Evolutionary conservation across 2,888 invertebrate species (phyloP), one percentile per base, ranked within the genome.

Genomic region (Caenorhabditis wallacei): DNA sequence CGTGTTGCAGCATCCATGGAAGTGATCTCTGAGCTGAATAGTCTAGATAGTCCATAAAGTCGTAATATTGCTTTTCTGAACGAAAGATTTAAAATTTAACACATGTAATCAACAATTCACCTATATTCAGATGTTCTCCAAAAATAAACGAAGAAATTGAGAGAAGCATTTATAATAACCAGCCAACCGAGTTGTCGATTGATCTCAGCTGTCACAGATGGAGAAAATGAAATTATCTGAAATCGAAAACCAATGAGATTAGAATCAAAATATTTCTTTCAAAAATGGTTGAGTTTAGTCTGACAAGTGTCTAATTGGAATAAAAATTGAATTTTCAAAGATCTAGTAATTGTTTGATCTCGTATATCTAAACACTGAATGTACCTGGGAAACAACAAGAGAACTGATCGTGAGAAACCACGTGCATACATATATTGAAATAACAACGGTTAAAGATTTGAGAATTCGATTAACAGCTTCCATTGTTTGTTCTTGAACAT

Each of bases 341-440:
- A 37, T 30, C 30, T 11, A 37, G 11, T 57, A 37, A 20, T 35
- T 18, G 11, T 37, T 57, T 20, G 37, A 20, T 37, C 57, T 37
- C 43, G 37, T 7, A 40, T 7, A 35, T 35, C n/a, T n/a, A n/a
- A 43, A 61, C 8, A 11, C 35, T 13, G 11, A 11, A 20, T 71
- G 11, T 66, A 87, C 87, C 82, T 86, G 86, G n/a, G 84, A 81
- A 13, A 84, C 69, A 20, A 87, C 64, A 1, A 87, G 80, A 8
- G 82, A 75, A n/a, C 68, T 56, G 13, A 87, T 82, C 46, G 87
- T 87, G 54, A 87, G 71, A 68, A 86, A 86, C 87, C 87, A 87
- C 26, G 87, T 87, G 54, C 63, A 83, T 11, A 80, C 79, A 40
- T 87, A 87, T 13, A 87, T 81, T 18, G 56, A 46, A 26, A 86